A percentile compares a stretch with the other conserved stretches of the same genome.
phyloP scores from a whole-genome alignment of 1,140 invertebrate genomes.

The Saccostrea cuccullata region DNA sequence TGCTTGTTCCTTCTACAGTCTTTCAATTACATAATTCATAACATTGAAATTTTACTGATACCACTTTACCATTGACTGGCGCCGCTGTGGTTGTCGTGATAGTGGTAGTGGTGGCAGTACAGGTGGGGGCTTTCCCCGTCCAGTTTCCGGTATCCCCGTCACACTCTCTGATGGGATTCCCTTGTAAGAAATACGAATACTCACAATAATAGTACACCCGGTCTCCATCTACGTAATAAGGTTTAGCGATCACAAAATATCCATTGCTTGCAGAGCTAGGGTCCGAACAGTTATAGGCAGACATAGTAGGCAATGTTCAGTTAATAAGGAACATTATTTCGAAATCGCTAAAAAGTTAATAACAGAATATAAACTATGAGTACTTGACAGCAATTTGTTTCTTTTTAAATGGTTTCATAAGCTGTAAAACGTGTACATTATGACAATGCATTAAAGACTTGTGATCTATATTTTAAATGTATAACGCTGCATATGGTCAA shows the following conservation, averaged over 20 bases:
- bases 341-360: no score
- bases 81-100: background rate
- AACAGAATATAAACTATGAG: no score
- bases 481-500: background rate
- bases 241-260: constrained; percentile 36
- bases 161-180: constrained; percentile 37
- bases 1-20: no score
- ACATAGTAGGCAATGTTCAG: background rate
- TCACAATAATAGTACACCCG: constrained; percentile 27
- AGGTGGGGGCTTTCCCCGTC: constrained; percentile 18
- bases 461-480: background rate
- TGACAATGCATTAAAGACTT: background rate
- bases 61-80: background rate
- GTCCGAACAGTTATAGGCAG: constrained; percentile 29
- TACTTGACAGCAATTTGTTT: no score
- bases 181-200: background rate
- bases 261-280: background rate
- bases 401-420: background rate
- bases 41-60: no score
- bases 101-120: constrained; percentile 4
- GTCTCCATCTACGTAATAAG: constrained; percentile 35
- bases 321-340: no score
- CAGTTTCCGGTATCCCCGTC: constrained; percentile 31
- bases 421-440: background rate
- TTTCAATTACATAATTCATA: no score